A percentile compares a stretch with the other conserved stretches of the same genome.
Conservation (phyloP, 2,888 invertebrate genomes). For the Sphecodes monilicornis region DNA sequence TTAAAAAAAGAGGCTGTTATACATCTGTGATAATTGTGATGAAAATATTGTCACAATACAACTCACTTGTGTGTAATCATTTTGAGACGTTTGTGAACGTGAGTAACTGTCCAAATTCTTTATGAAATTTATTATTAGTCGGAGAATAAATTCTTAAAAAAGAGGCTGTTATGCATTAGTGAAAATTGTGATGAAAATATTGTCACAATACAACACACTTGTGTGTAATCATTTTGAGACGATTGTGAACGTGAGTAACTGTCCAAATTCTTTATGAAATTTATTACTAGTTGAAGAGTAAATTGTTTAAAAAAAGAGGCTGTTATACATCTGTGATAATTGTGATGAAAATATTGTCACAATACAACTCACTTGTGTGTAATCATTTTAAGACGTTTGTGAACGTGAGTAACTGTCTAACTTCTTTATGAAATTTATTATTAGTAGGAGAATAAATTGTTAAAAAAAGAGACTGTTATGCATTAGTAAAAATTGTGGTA, state of each 20-base stretch:
- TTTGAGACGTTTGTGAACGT: neutral
- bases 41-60: neutral
- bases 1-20: too few species aligned
- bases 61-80: neutral
- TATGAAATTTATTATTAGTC: neutral
- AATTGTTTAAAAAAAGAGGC: neutral
- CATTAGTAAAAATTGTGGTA: too few species aligned
- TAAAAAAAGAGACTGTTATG: too few species aligned
- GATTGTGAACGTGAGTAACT: neutral
- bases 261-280: neutral
- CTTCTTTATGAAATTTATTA: neutral
- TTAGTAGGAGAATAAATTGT: neutral
- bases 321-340: too few species aligned
- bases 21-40: too few species aligned
- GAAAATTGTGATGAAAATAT: neutral
- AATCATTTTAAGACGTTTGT: neutral
- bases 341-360: neutral
- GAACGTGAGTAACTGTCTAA: neutral
- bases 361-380: neutral
- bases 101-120: neutral
- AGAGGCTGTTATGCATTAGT: too few species aligned
- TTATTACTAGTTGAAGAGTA: neutral
- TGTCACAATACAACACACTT: neutral
- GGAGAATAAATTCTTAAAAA: neutral
- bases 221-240: neutral